phyloP scores from a whole-genome alignment of 2,888 invertebrate species.

The Eucera pruinosa region DNA sequence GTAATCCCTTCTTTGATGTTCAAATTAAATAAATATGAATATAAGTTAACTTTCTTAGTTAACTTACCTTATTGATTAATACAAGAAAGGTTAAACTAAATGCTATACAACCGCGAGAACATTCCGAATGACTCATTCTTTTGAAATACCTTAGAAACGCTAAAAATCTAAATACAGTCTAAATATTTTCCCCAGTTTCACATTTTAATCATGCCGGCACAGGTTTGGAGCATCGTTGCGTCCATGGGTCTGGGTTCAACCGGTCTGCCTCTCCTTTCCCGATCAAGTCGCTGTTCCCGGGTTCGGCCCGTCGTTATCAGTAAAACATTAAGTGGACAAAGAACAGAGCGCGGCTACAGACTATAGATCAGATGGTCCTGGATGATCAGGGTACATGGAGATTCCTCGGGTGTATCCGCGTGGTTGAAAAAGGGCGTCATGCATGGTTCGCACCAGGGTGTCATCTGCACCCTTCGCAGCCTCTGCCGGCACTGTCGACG shows the following conservation, averaged over 20 bases:
- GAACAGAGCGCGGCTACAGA: constrained; percentile 28
- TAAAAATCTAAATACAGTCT: too few relatives aligned
- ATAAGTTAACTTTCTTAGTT: too few relatives aligned
- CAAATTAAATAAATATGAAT: too few relatives aligned
- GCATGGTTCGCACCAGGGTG: constrained; percentile 75
- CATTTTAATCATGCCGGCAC: too few relatives aligned
- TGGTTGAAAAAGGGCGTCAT: constrained; percentile 77
- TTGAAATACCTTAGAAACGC: too few relatives aligned
- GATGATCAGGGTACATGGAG: constrained; percentile 42
- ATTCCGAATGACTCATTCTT: too few relatives aligned
- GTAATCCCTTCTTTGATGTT: too few relatives aligned
- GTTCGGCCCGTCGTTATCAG: constrained; percentile 34
- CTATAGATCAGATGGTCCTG: constrained; percentile 39
- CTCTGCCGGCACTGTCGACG: constrained; percentile 43
- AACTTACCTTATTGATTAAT: too few relatives aligned
- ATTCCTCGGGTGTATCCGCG: constrained; percentile 52
- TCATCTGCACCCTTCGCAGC: constrained; percentile 71
- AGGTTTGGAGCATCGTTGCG: too few relatives aligned
- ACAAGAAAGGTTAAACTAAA: too few relatives aligned
- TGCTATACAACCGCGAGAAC: too few relatives aligned
- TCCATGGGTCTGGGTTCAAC: neutral
- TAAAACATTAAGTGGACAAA: constrained; percentile 31
- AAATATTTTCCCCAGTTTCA: too few relatives aligned
- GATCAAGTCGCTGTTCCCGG: neutral
- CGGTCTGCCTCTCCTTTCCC: neutral